Base-by-base conservation (phyloP, 2,797 vertebrate genomes). In the Hybognathus amarus region DNA sequence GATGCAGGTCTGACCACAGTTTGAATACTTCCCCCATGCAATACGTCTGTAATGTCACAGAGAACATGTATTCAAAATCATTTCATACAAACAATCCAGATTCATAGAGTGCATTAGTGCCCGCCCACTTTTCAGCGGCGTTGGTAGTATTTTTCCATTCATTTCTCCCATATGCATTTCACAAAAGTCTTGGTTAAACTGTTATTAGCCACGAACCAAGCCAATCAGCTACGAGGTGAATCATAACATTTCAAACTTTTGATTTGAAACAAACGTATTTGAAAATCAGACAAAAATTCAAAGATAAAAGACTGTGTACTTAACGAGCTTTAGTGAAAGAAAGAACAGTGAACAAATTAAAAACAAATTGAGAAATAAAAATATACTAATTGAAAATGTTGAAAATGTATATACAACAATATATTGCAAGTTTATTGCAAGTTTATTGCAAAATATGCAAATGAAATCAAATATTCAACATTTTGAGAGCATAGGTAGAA, bases 1-100 rank as follows among this genome's bases (percentile, higher is more conserved):
- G 0, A 99, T 96, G 92, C 97, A 99, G 0, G 96, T 98, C 84
- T 99, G 98, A 18, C 98, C 97, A 47, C 96, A 97, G 90, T 98
- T 99, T 33, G 93, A 89, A 88, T 93, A 98, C 85, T 98, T 98
- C 20, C 97, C 98, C 98, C 98, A 99, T 0, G 96, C 79, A 61
- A 98, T 91, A 15, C 97, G 95, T 80, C 98, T 99, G 13, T 15
- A 78, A 4, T 70, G 11, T 36, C 3, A 82, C 24, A 85, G 38
- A 78, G 24, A 18, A 82, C 63, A 40, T 8, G n/a, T 18, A 17
- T 70, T 54, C 2, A n/a, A 22, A 54, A 45, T 67, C 15, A 17
- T 8, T 30, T 22, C 3, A 13, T 18, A 13, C 22, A 30, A 71
- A 71, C 6, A 8, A 15, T 47, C 45, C 63, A 33, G 1, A 20